These are phyloP conservation scores for Scaptomyza cyrtandrae DNA, from an alignment of 2,888 invertebrate genomes.

Conservation along the genomic window DNA sequence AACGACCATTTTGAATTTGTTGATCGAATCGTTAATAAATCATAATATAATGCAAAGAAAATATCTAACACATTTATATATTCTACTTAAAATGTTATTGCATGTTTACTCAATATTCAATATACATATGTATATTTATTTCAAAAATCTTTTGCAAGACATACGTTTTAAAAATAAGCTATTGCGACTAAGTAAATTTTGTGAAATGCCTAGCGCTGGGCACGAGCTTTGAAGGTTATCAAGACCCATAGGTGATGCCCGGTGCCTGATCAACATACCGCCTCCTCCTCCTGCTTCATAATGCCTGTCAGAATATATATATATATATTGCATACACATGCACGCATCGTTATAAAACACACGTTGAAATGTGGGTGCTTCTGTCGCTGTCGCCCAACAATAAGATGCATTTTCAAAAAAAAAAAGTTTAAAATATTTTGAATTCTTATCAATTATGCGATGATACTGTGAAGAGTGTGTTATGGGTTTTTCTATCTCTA, in stretches of 20 bases:
- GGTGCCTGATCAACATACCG: constrained; percentile 1
- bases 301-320: constrained; percentile 47
- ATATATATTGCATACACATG: constrained; percentile 41
- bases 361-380: constrained; percentile 46
- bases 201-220: constrained; percentile 36
- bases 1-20: neutral
- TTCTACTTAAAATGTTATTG: neutral
- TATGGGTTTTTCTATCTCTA: neutral
- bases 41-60: neutral
- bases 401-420: constrained; percentile 9
- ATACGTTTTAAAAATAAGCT: constrained; percentile 33
- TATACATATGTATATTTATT: neutral
- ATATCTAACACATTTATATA: neutral
- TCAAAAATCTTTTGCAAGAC: constrained; percentile 29
- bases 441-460: constrained; percentile 35
- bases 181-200: constrained; percentile 47
- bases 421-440: constrained; percentile 10
- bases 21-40: neutral
- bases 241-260: constrained; percentile 28
- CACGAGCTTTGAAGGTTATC: constrained; percentile 57
- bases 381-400: constrained; percentile 24
- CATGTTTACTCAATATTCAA: constrained; percentile 3
- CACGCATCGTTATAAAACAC: constrained; percentile 46
- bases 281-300: constrained; percentile 1
- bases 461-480: constrained; percentile 15